Base-by-base conservation (phyloP, 2,797 vertebrate genomes). In the Trachurus trachurus region DNA sequence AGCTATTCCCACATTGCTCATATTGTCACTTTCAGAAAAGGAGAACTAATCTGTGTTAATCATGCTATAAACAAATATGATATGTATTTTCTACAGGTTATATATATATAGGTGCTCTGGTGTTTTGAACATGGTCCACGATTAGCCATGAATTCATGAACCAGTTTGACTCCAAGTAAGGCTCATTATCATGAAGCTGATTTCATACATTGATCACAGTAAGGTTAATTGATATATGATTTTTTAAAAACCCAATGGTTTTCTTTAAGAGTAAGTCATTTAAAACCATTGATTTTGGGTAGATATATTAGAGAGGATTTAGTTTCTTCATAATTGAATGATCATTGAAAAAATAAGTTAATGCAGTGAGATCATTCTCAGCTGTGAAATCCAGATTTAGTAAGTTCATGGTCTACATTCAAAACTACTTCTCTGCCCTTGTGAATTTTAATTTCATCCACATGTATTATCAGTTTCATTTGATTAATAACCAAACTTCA, bases 251-350 rank as follows among this genome's bases (percentile, higher is more conserved):
- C 21, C 15, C 50, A 2, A 26, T 22, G 44, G 19, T 54, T 50
- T 3, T 42, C 53, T 71, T 79, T 26, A 13, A 52, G 68, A 80
- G 19, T 2, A 21, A 6, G 31, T 15, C 0, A 67, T 57, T 53
- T 21, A 12, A 61, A 77, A 70, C 19, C 17, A 47, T 80, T 49
- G 17, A 82, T 80, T 76, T 54, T 79, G 42, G 53, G 34, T 22
- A 9, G 13, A 82, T 82, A 12, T 21, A 85, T 82, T 82, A 80
- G 76, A 76, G 16, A 75, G 68, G 16, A 54, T 54, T 57, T 42
- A 15, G 2, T 60, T 76, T 61, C n/a, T 73, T 80, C 52, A 70
- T 49, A 40, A 63, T 73, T 81, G 61, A 81, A 80, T 70, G 67
- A 37, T 73, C 52, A 79, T 71, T 21, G 63, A 68, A 21, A 47